phyloP scores from a whole-genome alignment of 2,797 vertebrate species.

The Paguma larvata region DNA sequence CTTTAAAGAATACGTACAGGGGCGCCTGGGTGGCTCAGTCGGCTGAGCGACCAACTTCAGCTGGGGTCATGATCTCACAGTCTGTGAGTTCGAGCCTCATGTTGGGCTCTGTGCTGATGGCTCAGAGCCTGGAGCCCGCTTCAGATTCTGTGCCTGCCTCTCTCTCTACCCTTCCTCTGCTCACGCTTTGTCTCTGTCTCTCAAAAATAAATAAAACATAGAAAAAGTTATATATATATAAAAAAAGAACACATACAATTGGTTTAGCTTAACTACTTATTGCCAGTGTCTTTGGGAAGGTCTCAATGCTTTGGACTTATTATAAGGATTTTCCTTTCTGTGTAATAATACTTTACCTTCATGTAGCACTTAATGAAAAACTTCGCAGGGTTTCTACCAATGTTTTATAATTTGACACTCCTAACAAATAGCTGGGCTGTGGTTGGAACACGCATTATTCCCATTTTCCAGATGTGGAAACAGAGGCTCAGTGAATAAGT shows the following conservation, averaged over 20 bases:
- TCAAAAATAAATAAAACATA: too few relatives aligned
- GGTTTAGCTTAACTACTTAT: neutral
- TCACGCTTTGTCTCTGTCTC: too few relatives aligned
- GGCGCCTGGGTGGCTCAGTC: too few relatives aligned
- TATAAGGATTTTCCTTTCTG: neutral
- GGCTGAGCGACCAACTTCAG: too few relatives aligned
- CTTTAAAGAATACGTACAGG: neutral
- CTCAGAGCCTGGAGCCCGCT: too few relatives aligned
- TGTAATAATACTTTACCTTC: neutral
- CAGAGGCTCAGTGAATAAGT: neutral
- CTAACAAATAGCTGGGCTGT: neutral
- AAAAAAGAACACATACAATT: neutral
- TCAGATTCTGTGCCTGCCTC: too few relatives aligned
- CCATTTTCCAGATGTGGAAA: constrained; percentile 40
- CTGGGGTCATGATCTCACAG: too few relatives aligned
- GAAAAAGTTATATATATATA: too few relatives aligned
- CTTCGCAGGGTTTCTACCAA: neutral
- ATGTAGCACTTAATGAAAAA: neutral
- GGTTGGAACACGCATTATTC: neutral
- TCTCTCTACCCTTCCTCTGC: too few relatives aligned
- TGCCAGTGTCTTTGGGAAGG: neutral
- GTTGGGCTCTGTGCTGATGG: too few relatives aligned
- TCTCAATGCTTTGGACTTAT: neutral
- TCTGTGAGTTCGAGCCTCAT: too few relatives aligned
- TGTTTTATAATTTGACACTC: constrained; percentile 4